Conservation (phyloP, 2,113 vertebrate genomes). For the Daboia siamensis region DNA sequence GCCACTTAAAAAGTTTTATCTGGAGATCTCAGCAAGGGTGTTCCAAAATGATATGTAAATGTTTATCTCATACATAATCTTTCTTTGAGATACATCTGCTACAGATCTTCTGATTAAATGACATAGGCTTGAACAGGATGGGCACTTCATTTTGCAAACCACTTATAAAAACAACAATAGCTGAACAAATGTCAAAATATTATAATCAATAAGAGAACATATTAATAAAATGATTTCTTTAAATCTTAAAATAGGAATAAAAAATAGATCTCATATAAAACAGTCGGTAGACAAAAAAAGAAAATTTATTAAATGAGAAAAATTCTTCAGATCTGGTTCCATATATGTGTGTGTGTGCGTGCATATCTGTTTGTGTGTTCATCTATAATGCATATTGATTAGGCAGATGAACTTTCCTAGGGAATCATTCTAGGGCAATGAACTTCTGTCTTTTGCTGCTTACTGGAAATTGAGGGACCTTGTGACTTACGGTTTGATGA, state of each 20-base stretch:
- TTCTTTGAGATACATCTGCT: neutral
- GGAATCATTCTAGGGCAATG: neutral
- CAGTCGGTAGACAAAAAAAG: neutral
- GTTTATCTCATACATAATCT: neutral
- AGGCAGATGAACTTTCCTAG: neutral
- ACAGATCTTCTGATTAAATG: neutral
- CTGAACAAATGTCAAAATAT: neutral
- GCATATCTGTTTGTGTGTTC: neutral
- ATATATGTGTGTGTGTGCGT: neutral
- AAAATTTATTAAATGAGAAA: neutral
- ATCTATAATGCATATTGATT: neutral
- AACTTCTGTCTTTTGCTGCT: neutral
- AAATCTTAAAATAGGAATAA: neutral
- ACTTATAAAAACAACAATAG: neutral
- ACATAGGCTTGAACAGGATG: neutral
- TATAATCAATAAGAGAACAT: neutral
- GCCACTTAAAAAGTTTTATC: neutral
- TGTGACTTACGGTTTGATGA: neutral
- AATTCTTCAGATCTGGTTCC: neutral
- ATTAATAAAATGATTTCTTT: neutral
- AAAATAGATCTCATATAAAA: neutral
- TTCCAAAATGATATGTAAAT: neutral
- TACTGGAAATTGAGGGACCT: neutral
- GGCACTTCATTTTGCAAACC: neutral
- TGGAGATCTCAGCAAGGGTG: neutral